Evolutionary conservation across 2,888 invertebrate species (phyloP).

Genomic region (Agrochola litura): DNA sequence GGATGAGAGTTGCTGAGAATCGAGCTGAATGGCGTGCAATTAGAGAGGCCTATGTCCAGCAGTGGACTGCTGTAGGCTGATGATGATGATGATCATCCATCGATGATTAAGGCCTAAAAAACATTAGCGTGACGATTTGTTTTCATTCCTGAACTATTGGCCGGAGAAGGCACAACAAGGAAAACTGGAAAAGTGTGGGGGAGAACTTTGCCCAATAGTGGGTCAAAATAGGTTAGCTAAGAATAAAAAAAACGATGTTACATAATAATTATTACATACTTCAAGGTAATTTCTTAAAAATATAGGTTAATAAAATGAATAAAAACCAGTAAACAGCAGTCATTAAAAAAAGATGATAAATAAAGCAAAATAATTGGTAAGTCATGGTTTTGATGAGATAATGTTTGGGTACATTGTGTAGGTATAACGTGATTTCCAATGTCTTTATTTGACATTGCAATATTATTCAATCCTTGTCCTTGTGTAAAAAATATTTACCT

Average conservation of each 20-base stretch:
- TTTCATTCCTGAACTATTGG: not conserved
- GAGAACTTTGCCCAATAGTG: not conserved
- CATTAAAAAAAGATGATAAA: not conserved
- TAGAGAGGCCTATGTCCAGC: no score
- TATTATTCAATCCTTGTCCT: constrained; percentile 16
- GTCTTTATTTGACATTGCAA: not conserved
- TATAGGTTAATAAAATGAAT: not conserved
- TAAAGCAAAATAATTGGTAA: not conserved
- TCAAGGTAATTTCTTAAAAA: no score
- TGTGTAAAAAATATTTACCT: not conserved
- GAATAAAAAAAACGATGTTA: no score
- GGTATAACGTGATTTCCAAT: not conserved
- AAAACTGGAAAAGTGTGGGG: not conserved
- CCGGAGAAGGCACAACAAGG: not conserved
- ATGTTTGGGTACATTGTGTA: not conserved
- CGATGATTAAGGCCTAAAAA: no score
- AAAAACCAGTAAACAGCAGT: not conserved
- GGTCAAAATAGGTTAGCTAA: no score
- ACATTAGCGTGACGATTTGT: no score
- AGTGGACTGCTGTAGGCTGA: no score
- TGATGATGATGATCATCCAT: no score
- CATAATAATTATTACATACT: no score
- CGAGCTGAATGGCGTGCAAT: no score
- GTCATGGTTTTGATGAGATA: not conserved
- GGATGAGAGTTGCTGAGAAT: no score